Conservation (phyloP, 2,797 vertebrate species). For the Mormyrops attenuatus region DNA sequence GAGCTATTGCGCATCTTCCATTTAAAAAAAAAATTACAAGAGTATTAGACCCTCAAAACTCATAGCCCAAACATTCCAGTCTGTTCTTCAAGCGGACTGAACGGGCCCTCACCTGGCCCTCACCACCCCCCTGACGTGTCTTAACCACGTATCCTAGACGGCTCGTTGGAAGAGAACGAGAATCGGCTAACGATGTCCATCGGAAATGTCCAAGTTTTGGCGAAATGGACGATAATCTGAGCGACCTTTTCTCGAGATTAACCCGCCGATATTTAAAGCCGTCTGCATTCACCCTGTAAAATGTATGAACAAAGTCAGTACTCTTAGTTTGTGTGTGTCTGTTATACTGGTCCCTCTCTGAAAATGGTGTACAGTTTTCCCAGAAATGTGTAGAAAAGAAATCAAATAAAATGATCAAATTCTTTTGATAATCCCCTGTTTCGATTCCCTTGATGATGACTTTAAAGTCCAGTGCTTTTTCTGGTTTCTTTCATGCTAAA, state of each 20-base stretch:
- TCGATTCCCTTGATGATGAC: background rate
- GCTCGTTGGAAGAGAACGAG: slow-evolving; percentile 4
- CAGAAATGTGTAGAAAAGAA: slow-evolving; percentile 43
- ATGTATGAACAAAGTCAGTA: slow-evolving; percentile 58
- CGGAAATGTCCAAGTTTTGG: background rate
- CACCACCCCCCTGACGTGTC: slow-evolving; percentile 24
- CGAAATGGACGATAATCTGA: background rate
- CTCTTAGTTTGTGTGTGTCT: slow-evolving; percentile 52
- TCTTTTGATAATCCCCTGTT: slow-evolving; percentile 54
- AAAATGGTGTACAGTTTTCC: slow-evolving; percentile 60
- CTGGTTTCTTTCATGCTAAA: background rate
- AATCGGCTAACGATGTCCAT: background rate
- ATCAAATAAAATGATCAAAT: slow-evolving; percentile 77
- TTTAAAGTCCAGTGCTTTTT: background rate
- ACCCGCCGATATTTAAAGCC: slow-evolving; percentile 36
- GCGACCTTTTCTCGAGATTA: slow-evolving; percentile 50
- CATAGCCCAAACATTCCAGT: slow-evolving; percentile 18
- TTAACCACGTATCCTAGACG: slow-evolving; percentile 19
- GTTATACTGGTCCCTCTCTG: slow-evolving; percentile 72
- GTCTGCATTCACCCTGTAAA: slow-evolving; percentile 25
- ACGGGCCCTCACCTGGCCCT: slow-evolving; percentile 7
- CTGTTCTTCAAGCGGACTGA: slow-evolving; percentile 29
- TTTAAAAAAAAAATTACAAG: slow-evolving; percentile 6
- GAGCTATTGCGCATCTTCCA: slow-evolving; percentile 25
- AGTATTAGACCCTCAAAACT: slow-evolving; percentile 5